Base-by-base conservation (phyloP, 2,888 invertebrate species). In the Drosophila neutralis region DNA sequence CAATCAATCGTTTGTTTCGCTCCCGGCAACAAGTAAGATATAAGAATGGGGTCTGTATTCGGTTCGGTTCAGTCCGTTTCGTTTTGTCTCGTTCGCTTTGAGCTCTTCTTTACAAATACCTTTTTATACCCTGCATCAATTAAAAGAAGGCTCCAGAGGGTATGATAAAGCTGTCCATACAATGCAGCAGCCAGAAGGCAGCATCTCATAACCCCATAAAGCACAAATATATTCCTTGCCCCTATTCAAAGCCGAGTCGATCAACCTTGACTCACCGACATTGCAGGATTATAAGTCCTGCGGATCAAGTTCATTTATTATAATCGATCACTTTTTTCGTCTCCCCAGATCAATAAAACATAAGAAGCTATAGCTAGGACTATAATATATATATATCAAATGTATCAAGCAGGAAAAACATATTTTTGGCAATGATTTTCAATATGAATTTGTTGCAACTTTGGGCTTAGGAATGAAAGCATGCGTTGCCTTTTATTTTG, bases 1-100 rank as follows among this genome's bases (percentile, higher is more conserved):
- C 87, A 89, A 89, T 85, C 84, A 85, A 89, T 85, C 84, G 89
- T 85, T 89, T 80, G 75, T 82, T 82, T 89, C 72, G 89, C 84
- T 87, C 89, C 87, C 87, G 87, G 89, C 89, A 40, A 85, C 61
- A 66, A 66, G 65, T 76, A 65, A 80, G 64, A 59, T 63, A 76
- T 72, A 83, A 87, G 84, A 84, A 89, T 87, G 82, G 89, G 70
- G 70, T 81, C 82, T 83, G 69, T 78, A 56, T 65, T 62, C 53
- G 42, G 29, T 29, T 29, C 29, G 29, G 78, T 59, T 72, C 53
- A 49, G 45, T 59, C 66, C 33, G 54, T 57, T 61, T 76, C 35
- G 29, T 56, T 57, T 79, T 48, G 61, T 69, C 27, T 66, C 42
- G 51, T 69, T 66, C 49, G 62, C 67, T 67, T 71, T 67, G 40